Conservation (phyloP, 2,113 vertebrate species). For the Aptenodytes forsteri region DNA sequence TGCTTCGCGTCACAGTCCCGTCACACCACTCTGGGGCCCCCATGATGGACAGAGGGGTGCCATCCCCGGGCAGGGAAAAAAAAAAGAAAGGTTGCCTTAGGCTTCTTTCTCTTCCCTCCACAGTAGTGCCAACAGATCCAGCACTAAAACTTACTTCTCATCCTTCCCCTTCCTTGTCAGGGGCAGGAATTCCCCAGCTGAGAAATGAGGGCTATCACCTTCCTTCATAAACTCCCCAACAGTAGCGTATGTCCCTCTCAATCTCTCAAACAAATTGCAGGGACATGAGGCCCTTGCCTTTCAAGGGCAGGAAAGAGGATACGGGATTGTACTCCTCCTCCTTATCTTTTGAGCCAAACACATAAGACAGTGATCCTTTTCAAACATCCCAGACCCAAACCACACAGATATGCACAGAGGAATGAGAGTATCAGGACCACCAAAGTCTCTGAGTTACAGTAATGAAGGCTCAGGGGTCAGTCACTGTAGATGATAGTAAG, state of each 20-base stretch:
- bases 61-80: background rate
- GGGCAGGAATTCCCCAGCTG: background rate
- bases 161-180: background rate
- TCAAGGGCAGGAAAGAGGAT: background rate
- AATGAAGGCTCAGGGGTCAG: background rate
- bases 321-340: background rate
- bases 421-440: background rate
- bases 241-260: background rate
- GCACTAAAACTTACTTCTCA: background rate
- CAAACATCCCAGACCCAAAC: background rate
- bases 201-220: background rate
- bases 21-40: background rate
- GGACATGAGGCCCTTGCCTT: background rate
- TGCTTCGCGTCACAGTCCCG: background rate
- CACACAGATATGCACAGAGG: background rate
- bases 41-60: background rate
- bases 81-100: background rate
- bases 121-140: background rate
- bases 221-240: background rate
- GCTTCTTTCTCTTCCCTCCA: background rate
- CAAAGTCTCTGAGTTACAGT: background rate
- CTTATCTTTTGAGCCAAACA: background rate
- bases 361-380: background rate
- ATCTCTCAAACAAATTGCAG: background rate
- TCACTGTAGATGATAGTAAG: background rate